Conservation (phyloP, 2,888 invertebrate species). For the Drosophila lutescens region DNA sequence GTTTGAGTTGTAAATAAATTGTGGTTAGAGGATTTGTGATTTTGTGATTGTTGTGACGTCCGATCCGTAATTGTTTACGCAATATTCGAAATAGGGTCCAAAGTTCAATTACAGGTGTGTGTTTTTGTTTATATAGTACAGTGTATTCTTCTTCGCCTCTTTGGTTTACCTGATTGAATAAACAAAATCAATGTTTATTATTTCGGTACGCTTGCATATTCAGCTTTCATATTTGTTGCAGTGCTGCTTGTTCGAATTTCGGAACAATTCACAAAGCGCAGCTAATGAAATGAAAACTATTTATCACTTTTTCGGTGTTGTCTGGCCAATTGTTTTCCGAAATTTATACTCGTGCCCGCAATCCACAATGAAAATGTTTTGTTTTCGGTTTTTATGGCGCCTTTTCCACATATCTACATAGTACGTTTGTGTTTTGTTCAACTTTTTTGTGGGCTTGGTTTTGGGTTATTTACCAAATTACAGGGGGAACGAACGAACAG, state of each 20-base stretch:
- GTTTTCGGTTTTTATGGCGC: constrained; percentile 34
- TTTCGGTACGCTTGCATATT: constrained; percentile 28
- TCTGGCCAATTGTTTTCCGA: constrained; percentile 25
- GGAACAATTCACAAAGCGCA: constrained; percentile 18
- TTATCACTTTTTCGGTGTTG: constrained; percentile 49
- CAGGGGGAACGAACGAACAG: constrained; percentile 7
- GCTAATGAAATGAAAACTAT: constrained; percentile 58
- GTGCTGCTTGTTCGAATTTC: constrained; percentile 11
- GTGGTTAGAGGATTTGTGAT: constrained; percentile 28
- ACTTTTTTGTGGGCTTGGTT: constrained; percentile 16
- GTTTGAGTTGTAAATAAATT: constrained; percentile 49
- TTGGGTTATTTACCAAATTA: constrained; percentile 20
- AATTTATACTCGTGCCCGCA: constrained; percentile 39
- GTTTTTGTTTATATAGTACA: constrained; percentile 1
- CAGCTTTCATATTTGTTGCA: constrained; percentile 39
- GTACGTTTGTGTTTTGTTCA: constrained; percentile 16
- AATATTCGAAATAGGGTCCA: constrained; percentile 27
- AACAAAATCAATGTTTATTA: constrained; percentile 44
- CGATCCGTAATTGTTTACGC: constrained; percentile 35
- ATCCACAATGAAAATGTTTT: constrained; percentile 64
- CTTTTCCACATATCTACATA: constrained; percentile 14
- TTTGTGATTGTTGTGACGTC: constrained; percentile 33
- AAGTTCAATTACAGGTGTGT: constrained; percentile 26
- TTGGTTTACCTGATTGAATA: constrained; percentile 27
- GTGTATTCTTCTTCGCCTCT: constrained; percentile 6